Evolutionary conservation across 2,888 invertebrate species (phyloP), one percentile per base, ranked within the genome.

Genomic region (Synanthedon myopaeformis): DNA sequence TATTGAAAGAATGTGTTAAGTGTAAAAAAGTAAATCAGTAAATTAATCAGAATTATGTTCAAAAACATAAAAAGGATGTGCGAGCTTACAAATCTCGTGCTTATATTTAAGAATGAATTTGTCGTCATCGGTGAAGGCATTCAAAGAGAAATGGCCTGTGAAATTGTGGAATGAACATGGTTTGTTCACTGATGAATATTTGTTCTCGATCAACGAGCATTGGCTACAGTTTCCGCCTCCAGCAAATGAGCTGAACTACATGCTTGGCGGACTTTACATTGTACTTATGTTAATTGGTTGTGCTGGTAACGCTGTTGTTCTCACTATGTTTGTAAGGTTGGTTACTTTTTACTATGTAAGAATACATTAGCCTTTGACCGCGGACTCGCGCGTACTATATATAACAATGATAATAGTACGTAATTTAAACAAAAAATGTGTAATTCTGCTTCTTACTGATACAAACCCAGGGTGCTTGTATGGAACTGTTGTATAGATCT

Each of bases 141-240:
- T 88, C 53, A 79, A 79, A 56, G 61, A 72, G 51, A 65, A 56
- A 17, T 87, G 87, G 85, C 88, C 88, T 4, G 70, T 86, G 51
- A 65, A 79, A 3, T 61, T 74, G 42, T 92, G 91, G 92, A 79
- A 79, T 50, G 65, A 71, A 17, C 72, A 82, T 56, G 90, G 90
- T 2, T 74, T 89, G 56, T 91, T 91, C 63, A 76, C 79, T 1
- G 90, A 90, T 42, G 88, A 89, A 41, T 90, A 89, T 64, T 67
- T 91, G 56, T 60, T 77, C 35, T 67, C 80, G 51, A 90, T 94
- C 56, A 92, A 94, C 76, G 74, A 82, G 0, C 92, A 93, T 71
- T 94, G 94, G 94, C 72, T 94, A 63, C 73, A 86, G 58, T 94
- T 91, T 68, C 82, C 89, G 12, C 93, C 93, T 0, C 92, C 92